A percentile compares a stretch with the other conserved stretches of the same genome.
phyloP scores from a whole-genome alignment of 2,888 invertebrate species.

The Gari tellinella region DNA sequence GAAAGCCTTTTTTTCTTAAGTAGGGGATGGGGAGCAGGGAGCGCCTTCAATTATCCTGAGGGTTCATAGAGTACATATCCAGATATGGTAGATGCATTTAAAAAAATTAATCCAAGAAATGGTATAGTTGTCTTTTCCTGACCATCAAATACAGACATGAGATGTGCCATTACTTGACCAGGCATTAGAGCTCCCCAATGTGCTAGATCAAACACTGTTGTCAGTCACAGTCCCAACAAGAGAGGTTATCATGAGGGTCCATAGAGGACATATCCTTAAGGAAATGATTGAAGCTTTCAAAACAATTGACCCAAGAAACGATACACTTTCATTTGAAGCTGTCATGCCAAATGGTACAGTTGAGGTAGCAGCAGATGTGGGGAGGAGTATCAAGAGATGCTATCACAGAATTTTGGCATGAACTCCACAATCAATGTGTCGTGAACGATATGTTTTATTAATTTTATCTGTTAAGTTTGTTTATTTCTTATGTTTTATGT shows the following conservation, averaged over 20 bases:
- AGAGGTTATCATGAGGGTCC: conserved; percentile 19
- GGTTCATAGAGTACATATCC: neutral
- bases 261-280: conserved; percentile 26
- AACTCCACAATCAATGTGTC: conserved; percentile 37
- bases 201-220: too few species aligned
- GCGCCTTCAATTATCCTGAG: too few species aligned
- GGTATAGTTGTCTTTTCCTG: too few species aligned
- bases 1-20: conserved; percentile 9
- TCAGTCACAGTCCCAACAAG: too few species aligned
- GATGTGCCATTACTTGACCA: too few species aligned
- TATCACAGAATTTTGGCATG: conserved; percentile 45
- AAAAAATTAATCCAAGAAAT: neutral
- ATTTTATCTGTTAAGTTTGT: too few species aligned
- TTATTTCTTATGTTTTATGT: too few species aligned
- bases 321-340: conserved; percentile 29
- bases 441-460: too few species aligned
- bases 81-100: neutral
- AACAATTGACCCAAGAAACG: conserved; percentile 9
- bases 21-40: conserved; percentile 5
- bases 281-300: conserved; percentile 30
- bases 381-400: conserved; percentile 47
- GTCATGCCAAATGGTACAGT: conserved; percentile 43
- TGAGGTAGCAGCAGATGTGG: conserved; percentile 41
- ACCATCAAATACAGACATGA: too few species aligned
- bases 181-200: too few species aligned